These are phyloP conservation scores for Orthosia cruda DNA, from an alignment of 2,888 invertebrate species.

Conservation along the genomic window DNA sequence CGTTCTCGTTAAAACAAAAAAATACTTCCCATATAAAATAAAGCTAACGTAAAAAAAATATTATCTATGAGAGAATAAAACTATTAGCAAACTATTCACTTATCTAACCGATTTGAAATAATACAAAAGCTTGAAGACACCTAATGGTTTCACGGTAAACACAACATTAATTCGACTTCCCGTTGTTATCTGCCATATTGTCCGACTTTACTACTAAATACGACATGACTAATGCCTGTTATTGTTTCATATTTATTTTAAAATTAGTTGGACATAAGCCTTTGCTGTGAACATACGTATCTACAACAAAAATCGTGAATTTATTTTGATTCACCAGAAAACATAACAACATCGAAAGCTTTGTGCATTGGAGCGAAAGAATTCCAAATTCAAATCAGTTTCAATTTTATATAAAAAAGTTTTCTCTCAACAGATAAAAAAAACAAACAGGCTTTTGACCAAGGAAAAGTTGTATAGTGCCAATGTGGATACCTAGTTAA, in stretches of 20 bases:
- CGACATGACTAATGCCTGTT: constrained; percentile 59
- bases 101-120: constrained; percentile 15
- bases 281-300: constrained; percentile 44
- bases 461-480: constrained; percentile 24
- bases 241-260: constrained; percentile 49
- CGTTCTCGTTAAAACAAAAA: background rate
- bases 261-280: constrained; percentile 51
- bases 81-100: background rate
- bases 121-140: constrained; percentile 37
- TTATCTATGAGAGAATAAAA: constrained; percentile 1
- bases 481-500: constrained; percentile 29
- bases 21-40: background rate
- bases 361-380: background rate
- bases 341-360: constrained; percentile 12
- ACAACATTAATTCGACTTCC: constrained; percentile 51
- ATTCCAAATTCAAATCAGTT: constrained; percentile 45
- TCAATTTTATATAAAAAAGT: background rate
- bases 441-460: background rate
- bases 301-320: background rate
- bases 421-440: constrained; percentile 8
- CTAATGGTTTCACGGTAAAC: constrained; percentile 58
- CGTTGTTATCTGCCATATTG: constrained; percentile 55
- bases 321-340: constrained; percentile 24
- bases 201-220: constrained; percentile 57
- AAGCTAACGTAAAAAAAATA: constrained; percentile 2